A percentile compares a stretch with the other conserved stretches of the same genome.
Conservation (phyloP, 2,888 invertebrate species). For the Lycocerus yunnanus region DNA sequence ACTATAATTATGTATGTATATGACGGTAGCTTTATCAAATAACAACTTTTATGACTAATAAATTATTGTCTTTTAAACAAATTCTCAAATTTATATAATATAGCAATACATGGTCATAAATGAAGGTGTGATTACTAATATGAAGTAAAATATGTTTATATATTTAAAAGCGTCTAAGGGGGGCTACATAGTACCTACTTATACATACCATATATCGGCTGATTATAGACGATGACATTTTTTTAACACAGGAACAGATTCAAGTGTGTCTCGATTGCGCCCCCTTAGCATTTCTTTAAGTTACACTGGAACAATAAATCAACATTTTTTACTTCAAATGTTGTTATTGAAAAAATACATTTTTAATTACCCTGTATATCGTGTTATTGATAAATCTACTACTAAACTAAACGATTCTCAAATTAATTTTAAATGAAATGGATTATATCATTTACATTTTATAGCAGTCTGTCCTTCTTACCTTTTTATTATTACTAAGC, state of each 20-base stretch:
- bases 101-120: background rate
- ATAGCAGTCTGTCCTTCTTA: background rate
- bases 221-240: no score
- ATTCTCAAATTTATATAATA: background rate
- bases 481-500: background rate
- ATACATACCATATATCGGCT: no score
- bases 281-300: no score
- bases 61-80: background rate
- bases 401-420: background rate
- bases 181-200: no score
- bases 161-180: no score
- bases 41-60: background rate
- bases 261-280: no score
- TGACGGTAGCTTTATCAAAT: background rate
- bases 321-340: background rate
- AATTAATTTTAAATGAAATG: no score
- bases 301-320: background rate
- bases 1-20: background rate
- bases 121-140: background rate
- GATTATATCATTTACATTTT: background rate
- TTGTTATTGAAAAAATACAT: no score
- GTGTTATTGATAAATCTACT: background rate
- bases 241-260: no score
- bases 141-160: background rate
- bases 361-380: background rate